Base-by-base conservation (phyloP, 2,113 vertebrate species). In the Grantiella picta region DNA sequence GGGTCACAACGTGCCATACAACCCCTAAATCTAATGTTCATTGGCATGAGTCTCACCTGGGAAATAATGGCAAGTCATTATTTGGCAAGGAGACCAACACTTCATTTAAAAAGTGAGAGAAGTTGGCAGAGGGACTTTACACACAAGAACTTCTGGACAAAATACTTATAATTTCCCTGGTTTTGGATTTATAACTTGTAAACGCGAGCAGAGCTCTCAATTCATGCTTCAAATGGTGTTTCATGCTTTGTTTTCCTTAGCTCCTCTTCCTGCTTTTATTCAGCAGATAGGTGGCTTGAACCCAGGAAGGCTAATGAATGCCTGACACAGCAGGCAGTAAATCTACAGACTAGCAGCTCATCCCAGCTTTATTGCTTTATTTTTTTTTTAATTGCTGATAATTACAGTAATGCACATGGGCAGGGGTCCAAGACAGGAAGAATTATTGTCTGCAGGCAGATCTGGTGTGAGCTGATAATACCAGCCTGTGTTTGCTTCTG, bases 381-480 rank as follows among this genome's bases (percentile, higher is more conserved):
- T 97, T 97, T 97, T 97, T 97, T 97, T 95, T 16, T 82, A 97
- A 97, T 96, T 96, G 96, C 97, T 97, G 96, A 96, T 98, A 97
- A 98, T 98, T 98, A 97, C 96, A 98, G 92, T 98, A 98, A 98
- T 97, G 96, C 88, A 96, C 90, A 53, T 44, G 95, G 98, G 97
- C 98, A 92, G 42, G 42, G 85, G 86, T 93, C 97, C 97, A 98
- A 97, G 96, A 80, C 96, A 97, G 98, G 98, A 98, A 98, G 97
- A 97, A 97, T 97, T 97, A 97, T 95, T 97, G 97, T 97, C 95
- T 97, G 93, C 94, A 97, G 88, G 97, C 96, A 97, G 96, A 97
- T 98, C 97, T 98, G 97, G 96, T 96, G 87, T 81, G 87, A 95
- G 95, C 96, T 96, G 98, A 98, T 98, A 98, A 97, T 96, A 86